A percentile compares a stretch with the other conserved stretches of the same genome.
Conservation (phyloP, 2,888 invertebrate species). For the Drosophila nr. perissopoda region DNA sequence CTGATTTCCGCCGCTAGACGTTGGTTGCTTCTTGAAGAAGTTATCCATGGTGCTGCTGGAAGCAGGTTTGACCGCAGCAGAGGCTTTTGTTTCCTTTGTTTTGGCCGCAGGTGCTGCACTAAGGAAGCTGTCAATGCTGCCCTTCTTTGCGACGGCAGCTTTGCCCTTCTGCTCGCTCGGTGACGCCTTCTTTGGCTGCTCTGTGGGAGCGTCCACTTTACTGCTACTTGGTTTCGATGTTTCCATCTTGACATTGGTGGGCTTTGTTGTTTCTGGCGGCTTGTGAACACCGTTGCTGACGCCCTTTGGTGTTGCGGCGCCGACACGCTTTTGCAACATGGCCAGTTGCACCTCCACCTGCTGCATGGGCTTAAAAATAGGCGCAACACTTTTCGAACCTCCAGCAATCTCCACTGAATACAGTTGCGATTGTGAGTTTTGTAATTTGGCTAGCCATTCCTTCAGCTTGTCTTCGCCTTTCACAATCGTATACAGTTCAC, state of each 20-base stretch:
- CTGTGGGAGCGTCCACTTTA: constrained; percentile 19
- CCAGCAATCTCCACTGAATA: constrained; percentile 82
- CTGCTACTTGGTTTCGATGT: constrained; percentile 15
- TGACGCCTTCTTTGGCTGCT: constrained; percentile 48
- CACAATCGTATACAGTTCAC: constrained; percentile 78
- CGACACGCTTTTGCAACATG: constrained; percentile 50
- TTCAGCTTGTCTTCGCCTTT: constrained; percentile 70
- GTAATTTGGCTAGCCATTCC: constrained; percentile 70
- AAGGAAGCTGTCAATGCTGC: constrained; percentile 77
- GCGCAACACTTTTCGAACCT: constrained; percentile 77
- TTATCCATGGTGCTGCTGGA: constrained; percentile 56
- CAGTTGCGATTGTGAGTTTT: constrained; percentile 69
- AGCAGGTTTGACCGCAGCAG: constrained; percentile 42
- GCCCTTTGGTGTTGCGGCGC: constrained; percentile 20
- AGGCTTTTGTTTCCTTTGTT: constrained; percentile 54
- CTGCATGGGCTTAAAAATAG: constrained; percentile 77
- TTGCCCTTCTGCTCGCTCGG: constrained; percentile 49
- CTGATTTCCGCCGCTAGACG: constrained; percentile 15
- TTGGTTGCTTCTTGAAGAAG: constrained; percentile 63
- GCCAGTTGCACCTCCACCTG: constrained; percentile 64
- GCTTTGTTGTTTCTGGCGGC: constrained; percentile 6
- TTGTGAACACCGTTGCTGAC: constrained; percentile 43
- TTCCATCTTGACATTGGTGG: constrained; percentile 12
- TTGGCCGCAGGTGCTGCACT: constrained; percentile 46
- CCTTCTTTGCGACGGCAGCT: constrained; percentile 58